Conservation (phyloP, 2,797 vertebrate genomes). For the Heteromormyrus szaboi region DNA sequence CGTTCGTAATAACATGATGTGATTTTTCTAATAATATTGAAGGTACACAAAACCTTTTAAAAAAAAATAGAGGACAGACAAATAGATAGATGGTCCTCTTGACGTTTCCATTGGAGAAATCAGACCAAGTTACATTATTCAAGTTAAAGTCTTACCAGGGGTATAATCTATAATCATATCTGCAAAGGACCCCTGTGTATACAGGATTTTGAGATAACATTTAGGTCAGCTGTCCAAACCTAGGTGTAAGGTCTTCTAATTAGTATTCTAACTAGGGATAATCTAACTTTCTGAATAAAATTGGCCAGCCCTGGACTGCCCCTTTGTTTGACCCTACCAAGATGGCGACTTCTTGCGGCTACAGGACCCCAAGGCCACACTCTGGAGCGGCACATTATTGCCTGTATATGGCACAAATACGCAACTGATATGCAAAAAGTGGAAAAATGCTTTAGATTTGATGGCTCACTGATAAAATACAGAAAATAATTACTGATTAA, state of each 20-base stretch:
- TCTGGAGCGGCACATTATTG: not conserved
- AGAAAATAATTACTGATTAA: not conserved
- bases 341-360: not conserved
- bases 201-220: not conserved
- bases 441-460: not conserved
- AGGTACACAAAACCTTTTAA: not conserved
- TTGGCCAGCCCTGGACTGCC: not conserved
- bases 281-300: not conserved
- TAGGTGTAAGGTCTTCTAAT: not conserved
- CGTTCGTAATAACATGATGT: not conserved
- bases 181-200: not conserved
- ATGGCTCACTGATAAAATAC: not conserved
- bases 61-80: not conserved
- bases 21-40: not conserved
- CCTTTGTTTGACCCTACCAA: not conserved
- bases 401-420: too few species aligned
- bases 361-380: not conserved
- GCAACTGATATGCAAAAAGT: not conserved
- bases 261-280: not conserved
- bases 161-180: not conserved
- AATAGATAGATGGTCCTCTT: not conserved
- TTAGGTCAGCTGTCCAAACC: not conserved
- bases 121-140: not conserved
- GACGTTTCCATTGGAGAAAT: not conserved
- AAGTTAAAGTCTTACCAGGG: not conserved